Conservation (phyloP, 92 coral and sea anemone genomes). For the Anthopleura xanthogrammica region DNA sequence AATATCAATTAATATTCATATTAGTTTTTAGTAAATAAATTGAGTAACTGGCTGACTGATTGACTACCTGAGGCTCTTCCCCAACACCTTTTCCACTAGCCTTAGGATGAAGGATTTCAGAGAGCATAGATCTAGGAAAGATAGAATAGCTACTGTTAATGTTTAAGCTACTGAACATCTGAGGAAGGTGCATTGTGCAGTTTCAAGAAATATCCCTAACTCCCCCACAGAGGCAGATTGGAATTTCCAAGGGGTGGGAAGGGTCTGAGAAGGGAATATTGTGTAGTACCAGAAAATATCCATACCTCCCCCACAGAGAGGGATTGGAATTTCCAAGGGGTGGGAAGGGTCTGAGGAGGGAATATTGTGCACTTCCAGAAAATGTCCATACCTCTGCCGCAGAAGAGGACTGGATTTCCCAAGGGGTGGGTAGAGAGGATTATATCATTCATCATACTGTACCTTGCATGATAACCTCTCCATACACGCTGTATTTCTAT, state of each 20-base stretch:
- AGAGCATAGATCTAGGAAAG: slow-evolving; percentile 60
- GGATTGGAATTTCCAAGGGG: no score
- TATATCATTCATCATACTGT: no score
- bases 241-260: no score
- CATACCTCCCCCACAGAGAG: no score
- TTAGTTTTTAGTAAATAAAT: no score
- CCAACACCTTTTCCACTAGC: slow-evolving; percentile 36
- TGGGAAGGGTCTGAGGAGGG: no score
- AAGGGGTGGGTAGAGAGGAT: neutral
- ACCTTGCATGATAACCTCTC: slow-evolving; percentile 85
- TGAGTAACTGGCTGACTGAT: no score
- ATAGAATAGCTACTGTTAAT: neutral
- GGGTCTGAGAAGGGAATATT: neutral
- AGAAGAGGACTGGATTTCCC: neutral
- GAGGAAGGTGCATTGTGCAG: no score
- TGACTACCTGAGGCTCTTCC: slow-evolving; percentile 4
- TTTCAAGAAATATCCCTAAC: neutral
- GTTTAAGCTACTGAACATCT: no score
- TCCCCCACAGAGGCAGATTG: no score
- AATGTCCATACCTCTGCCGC: neutral
- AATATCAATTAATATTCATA: no score
- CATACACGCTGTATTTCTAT: slow-evolving; percentile 92
- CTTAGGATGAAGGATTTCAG: slow-evolving; percentile 62
- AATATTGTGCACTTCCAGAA: neutral
- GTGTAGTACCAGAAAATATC: no score